Evolutionary conservation across 2,113 vertebrate species (phyloP).

Genomic region (Beaufortia kweichowensis): DNA sequence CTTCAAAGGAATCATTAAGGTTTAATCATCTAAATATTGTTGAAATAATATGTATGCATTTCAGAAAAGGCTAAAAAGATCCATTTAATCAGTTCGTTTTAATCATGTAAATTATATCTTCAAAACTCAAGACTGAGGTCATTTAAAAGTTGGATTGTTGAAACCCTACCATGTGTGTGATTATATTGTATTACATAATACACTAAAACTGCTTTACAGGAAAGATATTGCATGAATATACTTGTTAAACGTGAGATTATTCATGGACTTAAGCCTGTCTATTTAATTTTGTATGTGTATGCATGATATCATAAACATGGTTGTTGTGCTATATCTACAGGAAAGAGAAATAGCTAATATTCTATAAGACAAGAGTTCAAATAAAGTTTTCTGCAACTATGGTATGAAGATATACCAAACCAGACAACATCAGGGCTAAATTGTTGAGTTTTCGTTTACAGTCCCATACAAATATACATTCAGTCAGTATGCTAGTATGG

Average conservation of each 20-base stretch:
- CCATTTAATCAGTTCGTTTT: conserved; percentile 12
- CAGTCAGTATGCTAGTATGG: background rate
- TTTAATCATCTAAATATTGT: conserved; percentile 2
- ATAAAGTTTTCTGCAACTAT: background rate
- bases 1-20: conserved; percentile 7
- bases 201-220: conserved; percentile 1
- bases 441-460: conserved; percentile 17
- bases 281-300: too few species aligned
- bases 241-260: background rate
- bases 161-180: conserved; percentile 17
- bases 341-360: too few species aligned
- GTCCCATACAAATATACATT: conserved; percentile 4
- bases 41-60: conserved; percentile 19
- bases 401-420: conserved; percentile 3
- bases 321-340: too few species aligned
- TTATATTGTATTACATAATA: conserved; percentile 26
- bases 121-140: background rate
- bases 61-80: background rate
- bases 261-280: too few species aligned
- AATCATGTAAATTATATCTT: background rate
- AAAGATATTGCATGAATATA: background rate
- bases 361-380: too few species aligned
- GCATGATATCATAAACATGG: too few species aligned
- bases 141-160: conserved; percentile 1
- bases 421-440: background rate